Percentiles rank a stretch among this genome's conserved stretches.
phyloP scores from a whole-genome alignment of 1,140 invertebrate genomes.

The Mya arenaria region DNA sequence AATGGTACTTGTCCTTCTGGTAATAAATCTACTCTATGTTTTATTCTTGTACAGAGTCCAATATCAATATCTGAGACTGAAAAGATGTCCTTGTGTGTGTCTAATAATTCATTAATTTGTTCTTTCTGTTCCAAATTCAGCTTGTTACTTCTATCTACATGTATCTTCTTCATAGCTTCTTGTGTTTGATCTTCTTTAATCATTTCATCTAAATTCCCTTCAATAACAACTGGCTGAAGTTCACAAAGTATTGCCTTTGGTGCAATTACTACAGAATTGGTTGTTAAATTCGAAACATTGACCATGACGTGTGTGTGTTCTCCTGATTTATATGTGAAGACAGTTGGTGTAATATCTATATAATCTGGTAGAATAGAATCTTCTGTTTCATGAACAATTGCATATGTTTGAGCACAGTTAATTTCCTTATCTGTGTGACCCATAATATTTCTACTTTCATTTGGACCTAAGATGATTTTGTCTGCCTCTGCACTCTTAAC shows the following conservation, averaged over 20 bases:
- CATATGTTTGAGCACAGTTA: conserved; percentile 38
- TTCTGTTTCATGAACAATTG: conserved; percentile 44
- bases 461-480: conserved; percentile 43
- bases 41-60: neutral
- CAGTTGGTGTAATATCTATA: conserved; percentile 46
- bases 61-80: neutral
- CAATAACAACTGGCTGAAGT: conserved; percentile 48
- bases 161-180: neutral
- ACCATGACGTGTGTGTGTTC: conserved; percentile 26
- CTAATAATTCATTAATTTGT: neutral
- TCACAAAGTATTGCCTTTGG: conserved; percentile 56
- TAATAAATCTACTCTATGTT: neutral
- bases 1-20: neutral
- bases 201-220: neutral
- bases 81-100: neutral
- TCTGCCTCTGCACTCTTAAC: conserved; percentile 12
- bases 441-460: conserved; percentile 9
- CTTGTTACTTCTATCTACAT: neutral
- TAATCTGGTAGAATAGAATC: conserved; percentile 24
- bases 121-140: too few relatives aligned
- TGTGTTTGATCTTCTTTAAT: neutral
- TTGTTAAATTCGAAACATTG: conserved; percentile 46
- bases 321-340: conserved; percentile 32
- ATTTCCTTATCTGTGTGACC: conserved; percentile 41
- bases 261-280: conserved; percentile 40